Percentiles rank a stretch among this genome's conserved stretches.
Evolutionary conservation across 2,888 invertebrate genomes (phyloP).

Genomic region (Xestia ashworthii): DNA sequence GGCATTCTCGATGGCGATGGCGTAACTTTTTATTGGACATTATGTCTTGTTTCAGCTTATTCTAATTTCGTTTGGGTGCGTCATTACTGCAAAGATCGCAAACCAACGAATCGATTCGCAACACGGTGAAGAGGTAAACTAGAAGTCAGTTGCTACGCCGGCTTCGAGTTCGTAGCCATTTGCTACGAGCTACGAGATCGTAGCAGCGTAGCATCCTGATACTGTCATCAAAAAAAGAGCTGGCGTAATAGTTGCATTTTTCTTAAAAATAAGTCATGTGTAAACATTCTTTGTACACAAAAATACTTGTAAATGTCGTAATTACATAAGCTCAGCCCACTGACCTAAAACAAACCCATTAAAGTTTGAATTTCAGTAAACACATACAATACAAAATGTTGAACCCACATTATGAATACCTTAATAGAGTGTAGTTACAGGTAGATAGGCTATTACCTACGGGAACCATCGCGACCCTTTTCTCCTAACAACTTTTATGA

Average conservation of each 20-base stretch:
- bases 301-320: neutral
- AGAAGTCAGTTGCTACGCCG: neutral
- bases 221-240: neutral
- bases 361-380: conserved; percentile 13
- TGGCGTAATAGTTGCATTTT: neutral
- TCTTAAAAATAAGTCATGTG: neutral
- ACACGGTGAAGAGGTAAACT: neutral
- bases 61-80: neutral
- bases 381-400: conserved; percentile 3
- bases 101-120: neutral
- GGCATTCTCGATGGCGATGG: neutral
- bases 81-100: neutral
- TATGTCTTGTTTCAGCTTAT: neutral
- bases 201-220: neutral
- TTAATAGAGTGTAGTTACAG: conserved; percentile 37
- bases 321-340: neutral
- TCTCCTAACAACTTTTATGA: conserved; percentile 28
- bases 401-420: conserved; percentile 25
- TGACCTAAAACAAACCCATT: conserved; percentile 14
- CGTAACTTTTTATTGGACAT: neutral
- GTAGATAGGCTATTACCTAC: conserved; percentile 38
- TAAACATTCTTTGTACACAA: neutral
- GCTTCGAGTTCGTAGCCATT: neutral
- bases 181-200: neutral
- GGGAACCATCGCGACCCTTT: conserved; percentile 43